Conservation (phyloP, 2,113 vertebrate genomes). For the Tupaia tana region DNA sequence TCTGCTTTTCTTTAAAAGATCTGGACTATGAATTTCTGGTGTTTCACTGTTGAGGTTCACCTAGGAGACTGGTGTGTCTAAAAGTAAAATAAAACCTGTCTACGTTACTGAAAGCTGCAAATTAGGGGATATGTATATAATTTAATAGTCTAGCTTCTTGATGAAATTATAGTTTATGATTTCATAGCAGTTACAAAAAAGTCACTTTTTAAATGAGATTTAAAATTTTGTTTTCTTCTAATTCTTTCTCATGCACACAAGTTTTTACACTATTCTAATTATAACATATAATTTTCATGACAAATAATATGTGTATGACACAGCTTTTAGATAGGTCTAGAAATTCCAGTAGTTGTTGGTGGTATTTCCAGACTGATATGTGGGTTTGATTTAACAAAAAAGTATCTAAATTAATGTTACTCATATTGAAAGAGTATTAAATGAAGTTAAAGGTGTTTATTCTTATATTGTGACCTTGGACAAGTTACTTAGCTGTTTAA, state of each 20-base stretch:
- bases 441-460: not conserved
- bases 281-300: not conserved
- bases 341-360: not conserved
- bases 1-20: constrained; percentile 47
- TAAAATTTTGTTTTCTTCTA: constrained; percentile 14
- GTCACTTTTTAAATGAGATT: constrained; percentile 16
- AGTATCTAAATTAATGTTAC: not conserved
- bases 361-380: not conserved
- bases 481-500: not conserved
- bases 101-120: constrained; percentile 1
- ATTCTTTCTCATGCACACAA: constrained; percentile 11
- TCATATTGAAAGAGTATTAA: not conserved
- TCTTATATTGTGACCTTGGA: not conserved
- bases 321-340: not conserved
- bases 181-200: not conserved
- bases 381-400: constrained; percentile 20
- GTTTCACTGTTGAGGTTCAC: constrained; percentile 43
- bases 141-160: constrained; percentile 27
- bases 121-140: not conserved
- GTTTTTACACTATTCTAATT: constrained; percentile 24
- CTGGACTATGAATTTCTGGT: constrained; percentile 35
- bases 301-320: not conserved
- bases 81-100: constrained; percentile 26
- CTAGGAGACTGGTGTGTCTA: constrained; percentile 1
- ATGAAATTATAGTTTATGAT: not conserved